These are phyloP conservation scores for Aculops lycopersici DNA, from an alignment of 1,140 invertebrate species.

Conservation along the genomic window DNA sequence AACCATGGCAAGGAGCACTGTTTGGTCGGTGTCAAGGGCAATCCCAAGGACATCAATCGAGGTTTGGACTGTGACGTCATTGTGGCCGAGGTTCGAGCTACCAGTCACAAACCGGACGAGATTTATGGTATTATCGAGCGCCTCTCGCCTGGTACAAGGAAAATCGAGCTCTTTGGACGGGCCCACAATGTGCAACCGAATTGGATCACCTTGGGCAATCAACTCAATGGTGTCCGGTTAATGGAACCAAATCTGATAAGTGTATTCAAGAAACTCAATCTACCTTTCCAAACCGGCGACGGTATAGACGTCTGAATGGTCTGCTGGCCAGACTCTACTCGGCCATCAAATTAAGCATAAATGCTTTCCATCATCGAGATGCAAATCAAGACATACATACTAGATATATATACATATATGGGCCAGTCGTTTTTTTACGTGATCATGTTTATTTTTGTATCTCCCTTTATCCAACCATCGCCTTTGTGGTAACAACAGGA, in stretches of 20 bases:
- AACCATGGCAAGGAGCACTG: constrained; percentile 98
- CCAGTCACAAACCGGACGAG: constrained; percentile 90
- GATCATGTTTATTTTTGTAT: too few species aligned
- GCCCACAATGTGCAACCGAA: constrained; percentile 94
- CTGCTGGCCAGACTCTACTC: too few species aligned
- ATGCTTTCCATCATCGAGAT: too few species aligned
- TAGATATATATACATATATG: too few species aligned
- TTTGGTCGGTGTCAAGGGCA: constrained; percentile 79
- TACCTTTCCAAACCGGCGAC: too few species aligned
- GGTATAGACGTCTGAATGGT: too few species aligned
- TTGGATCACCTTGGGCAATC: constrained; percentile 85
- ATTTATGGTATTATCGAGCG: constrained; percentile 47
- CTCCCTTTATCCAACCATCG: too few species aligned
- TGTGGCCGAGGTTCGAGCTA: constrained; percentile 82
- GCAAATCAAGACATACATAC: too few species aligned
- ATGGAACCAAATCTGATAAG: constrained; percentile 66
- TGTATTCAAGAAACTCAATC: too few species aligned
- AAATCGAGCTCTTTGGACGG: constrained; percentile 84
- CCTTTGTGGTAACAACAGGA: too few species aligned
- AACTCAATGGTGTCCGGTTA: constrained; percentile 67
- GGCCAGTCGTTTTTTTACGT: too few species aligned
- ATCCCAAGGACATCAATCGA: constrained; percentile 46
- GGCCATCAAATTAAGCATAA: too few species aligned
- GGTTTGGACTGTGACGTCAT: constrained; percentile 90
- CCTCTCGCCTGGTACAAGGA: constrained; percentile 44